These are phyloP conservation scores for Hypsibius dujardini DNA, from an alignment of 1,140 invertebrate genomes.

Conservation along the genomic window DNA sequence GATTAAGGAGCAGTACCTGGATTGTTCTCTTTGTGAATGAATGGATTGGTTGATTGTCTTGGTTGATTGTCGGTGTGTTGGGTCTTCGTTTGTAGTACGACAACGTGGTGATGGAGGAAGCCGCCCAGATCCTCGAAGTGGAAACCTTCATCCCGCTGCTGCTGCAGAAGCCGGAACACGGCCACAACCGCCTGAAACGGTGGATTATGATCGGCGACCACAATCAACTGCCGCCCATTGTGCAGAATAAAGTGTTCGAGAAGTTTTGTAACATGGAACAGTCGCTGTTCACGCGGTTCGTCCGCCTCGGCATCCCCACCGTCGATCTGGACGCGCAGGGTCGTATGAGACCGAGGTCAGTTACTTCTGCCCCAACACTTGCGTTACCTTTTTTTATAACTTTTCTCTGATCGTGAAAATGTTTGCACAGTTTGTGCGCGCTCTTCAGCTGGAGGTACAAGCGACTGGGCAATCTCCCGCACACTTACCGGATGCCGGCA, in stretches of 20 bases:
- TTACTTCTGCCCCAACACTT: constrained; percentile 13
- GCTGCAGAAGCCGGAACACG: constrained; percentile 90
- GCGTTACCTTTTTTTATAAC: constrained; percentile 18
- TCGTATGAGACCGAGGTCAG: constrained; percentile 60
- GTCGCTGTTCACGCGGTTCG: constrained; percentile 85
- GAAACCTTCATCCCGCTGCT: constrained; percentile 97
- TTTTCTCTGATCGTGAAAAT: constrained; percentile 21
- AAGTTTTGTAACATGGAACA: constrained; percentile 99
- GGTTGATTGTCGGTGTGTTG: not conserved
- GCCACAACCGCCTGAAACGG: constrained; percentile 79
- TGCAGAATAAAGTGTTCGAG: constrained; percentile 99
- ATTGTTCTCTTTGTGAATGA: too few species aligned
- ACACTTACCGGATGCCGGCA: constrained; percentile 61
- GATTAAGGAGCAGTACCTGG: constrained; percentile 56
- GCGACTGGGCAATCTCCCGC: constrained; percentile 70
- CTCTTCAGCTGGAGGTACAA: constrained; percentile 97
- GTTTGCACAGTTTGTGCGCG: constrained; percentile 56
- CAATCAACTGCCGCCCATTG: constrained; percentile 93
- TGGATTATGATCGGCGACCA: constrained; percentile 99
- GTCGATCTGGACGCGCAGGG: constrained; percentile 95
- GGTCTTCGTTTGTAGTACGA: constrained; percentile 69
- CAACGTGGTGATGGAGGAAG: constrained; percentile 98
- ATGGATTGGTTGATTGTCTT: too few species aligned
- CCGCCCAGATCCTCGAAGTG: constrained; percentile 96
- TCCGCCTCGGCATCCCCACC: constrained; percentile 83